Conservation (phyloP, 2,113 vertebrate species). For the Morone saxatilis region DNA sequence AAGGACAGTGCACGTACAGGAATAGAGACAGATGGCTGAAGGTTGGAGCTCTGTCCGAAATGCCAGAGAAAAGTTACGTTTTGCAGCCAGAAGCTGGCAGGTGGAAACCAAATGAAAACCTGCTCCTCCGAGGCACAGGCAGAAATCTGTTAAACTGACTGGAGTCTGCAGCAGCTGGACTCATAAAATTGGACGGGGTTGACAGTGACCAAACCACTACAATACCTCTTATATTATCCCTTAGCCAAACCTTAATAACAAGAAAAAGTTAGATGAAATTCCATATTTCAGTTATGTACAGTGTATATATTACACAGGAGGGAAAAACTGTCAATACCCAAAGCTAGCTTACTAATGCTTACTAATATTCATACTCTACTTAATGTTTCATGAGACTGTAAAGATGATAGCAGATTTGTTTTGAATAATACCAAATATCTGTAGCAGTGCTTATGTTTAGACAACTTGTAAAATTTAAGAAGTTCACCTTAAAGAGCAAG, state of each 20-base stretch:
- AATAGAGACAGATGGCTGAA: slow-evolving; percentile 46
- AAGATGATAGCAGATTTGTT: no score
- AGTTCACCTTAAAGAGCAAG: background rate
- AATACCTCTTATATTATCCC: background rate
- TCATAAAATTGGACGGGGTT: slow-evolving; percentile 10
- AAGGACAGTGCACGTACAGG: slow-evolving; percentile 1
- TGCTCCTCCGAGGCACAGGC: slow-evolving; percentile 35
- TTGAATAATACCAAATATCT: no score
- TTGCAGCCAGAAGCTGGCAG: slow-evolving; percentile 23
- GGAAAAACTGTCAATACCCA: background rate
- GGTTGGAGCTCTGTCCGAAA: slow-evolving; percentile 35
- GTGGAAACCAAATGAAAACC: slow-evolving; percentile 32
- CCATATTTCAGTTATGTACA: background rate
- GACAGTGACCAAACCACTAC: background rate
- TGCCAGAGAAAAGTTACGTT: slow-evolving; percentile 35
- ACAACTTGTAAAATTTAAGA: background rate
- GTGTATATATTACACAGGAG: background rate
- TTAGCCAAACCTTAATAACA: background rate
- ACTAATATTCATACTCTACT: background rate
- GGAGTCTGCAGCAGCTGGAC: slow-evolving; percentile 5
- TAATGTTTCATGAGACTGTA: no score
- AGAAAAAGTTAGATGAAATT: background rate
- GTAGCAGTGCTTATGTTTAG: background rate
- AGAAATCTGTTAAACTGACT: slow-evolving; percentile 21
- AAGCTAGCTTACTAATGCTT: background rate